These are phyloP conservation scores for Erebia epiphron DNA, from an alignment of 2,888 invertebrate genomes.

Conservation along the genomic window DNA sequence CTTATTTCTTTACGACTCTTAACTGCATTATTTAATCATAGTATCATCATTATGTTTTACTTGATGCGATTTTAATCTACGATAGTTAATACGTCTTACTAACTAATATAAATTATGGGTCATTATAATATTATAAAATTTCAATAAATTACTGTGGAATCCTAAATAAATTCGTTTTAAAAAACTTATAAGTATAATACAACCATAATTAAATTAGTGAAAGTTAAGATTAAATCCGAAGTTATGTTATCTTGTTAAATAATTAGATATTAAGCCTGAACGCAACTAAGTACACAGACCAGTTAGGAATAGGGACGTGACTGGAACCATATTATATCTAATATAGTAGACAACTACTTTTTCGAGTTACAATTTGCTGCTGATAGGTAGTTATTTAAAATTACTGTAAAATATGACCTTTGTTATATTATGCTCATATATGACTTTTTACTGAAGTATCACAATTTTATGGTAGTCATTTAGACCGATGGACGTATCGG, in stretches of 20 bases:
- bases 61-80: too few relatives aligned
- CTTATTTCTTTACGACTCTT: background rate
- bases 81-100: too few relatives aligned
- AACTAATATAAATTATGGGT: too few relatives aligned
- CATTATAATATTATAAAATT: too few relatives aligned
- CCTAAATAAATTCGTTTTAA: too few relatives aligned
- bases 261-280: conserved; percentile 21
- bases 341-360: conserved; percentile 2
- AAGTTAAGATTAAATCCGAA: conserved; percentile 11
- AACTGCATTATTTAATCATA: background rate
- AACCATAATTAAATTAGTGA: too few relatives aligned
- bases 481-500: background rate
- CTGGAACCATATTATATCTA: background rate
- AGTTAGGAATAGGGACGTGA: conserved; percentile 2
- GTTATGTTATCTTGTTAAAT: conserved; percentile 22
- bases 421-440: background rate
- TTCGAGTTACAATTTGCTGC: background rate
- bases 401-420: background rate
- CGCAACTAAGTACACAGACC: conserved; percentile 8
- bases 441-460: too few relatives aligned
- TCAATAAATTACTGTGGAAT: too few relatives aligned
- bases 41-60: background rate
- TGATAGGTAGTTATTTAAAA: too few relatives aligned
- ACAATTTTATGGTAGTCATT: too few relatives aligned
- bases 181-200: too few relatives aligned